Evolutionary conservation across 2,888 invertebrate genomes (phyloP).

Genomic region (Parapristionchus giblindavisi): DNA sequence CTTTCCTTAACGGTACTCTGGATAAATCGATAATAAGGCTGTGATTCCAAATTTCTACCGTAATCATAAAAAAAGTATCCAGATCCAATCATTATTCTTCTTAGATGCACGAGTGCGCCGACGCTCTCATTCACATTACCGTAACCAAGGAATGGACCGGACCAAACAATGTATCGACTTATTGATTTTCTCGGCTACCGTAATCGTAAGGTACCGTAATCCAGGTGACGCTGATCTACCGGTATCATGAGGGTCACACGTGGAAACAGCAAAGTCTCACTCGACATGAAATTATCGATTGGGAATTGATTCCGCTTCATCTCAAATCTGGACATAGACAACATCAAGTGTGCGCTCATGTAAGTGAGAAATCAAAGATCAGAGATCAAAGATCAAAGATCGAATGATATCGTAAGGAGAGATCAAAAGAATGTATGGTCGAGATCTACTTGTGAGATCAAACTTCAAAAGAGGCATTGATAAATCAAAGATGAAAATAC

Average conservation of each 20-base stretch:
- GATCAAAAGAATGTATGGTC: too few species aligned
- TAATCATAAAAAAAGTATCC: neutral
- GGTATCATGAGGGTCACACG: neutral
- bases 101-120: neutral
- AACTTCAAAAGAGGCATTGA: too few species aligned
- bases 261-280: neutral
- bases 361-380: neutral
- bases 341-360: slow-evolving; percentile 30
- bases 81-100: neutral
- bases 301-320: slow-evolving; percentile 6
- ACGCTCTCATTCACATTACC: slow-evolving; percentile 11
- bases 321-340: neutral
- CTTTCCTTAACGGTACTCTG: too few species aligned
- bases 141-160: slow-evolving; percentile 17
- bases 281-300: neutral
- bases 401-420: too few species aligned
- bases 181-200: neutral
- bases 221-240: slow-evolving; percentile 11
- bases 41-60: too few species aligned
- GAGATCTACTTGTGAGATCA: too few species aligned
- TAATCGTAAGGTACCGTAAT: too few species aligned
- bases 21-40: too few species aligned
- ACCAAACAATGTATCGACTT: neutral
- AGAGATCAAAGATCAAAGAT: too few species aligned
- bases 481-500: too few species aligned